Evolutionary conservation across 1,140 invertebrate genomes (phyloP), one percentile per base, ranked within the genome.

Genomic region (Dinothrombium tinctorium): DNA sequence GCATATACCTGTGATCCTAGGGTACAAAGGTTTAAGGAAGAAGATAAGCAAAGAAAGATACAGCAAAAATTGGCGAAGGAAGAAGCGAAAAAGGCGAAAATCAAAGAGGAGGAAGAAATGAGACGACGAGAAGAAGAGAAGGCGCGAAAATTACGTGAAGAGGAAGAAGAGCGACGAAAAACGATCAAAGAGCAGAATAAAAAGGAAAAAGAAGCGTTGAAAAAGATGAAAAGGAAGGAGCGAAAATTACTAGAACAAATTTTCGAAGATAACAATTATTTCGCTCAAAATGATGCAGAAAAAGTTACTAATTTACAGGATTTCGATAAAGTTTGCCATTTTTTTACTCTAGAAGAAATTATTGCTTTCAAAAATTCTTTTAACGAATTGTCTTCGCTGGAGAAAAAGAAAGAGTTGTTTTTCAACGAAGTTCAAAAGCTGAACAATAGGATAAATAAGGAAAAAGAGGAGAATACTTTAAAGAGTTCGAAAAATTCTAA

Each of bases 1-100:
- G 83, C 84, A 0, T 96, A 96, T 59, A 73, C 74, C 48, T 71
- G 75, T 56, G 92, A 98, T 65, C 89, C 89, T 1, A 66, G 90
- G 47, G 83, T 96, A 50, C 69, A 51, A 19, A 73, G 72, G 49
- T 94, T 94, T 56, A 89, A 83, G 54, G 79, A 89, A 52, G 81
- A 92, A 36, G 87, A 95, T 46, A 87, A 82, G 52, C 76, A 89
- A 48, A 73, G 70, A 45, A 95, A 92, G 59, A 62, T 76, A 25
- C 83, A 83, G 2, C 69, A 70, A 0, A 95, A 94, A 54, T 65
- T 73, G 47, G 87, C 84, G 0, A 81, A 77, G 60, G 78, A 87
- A 64, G 81, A 86, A 53, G 82, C 80, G 7, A 73, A 70, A 2
- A 73, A 73, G 60, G 74, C 74, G 12, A 74, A 74, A 52, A 73